Percentiles rank a stretch among this genome's conserved stretches.
Evolutionary conservation across 2,888 invertebrate species (phyloP).

Genomic region (Apamea crenata): DNA sequence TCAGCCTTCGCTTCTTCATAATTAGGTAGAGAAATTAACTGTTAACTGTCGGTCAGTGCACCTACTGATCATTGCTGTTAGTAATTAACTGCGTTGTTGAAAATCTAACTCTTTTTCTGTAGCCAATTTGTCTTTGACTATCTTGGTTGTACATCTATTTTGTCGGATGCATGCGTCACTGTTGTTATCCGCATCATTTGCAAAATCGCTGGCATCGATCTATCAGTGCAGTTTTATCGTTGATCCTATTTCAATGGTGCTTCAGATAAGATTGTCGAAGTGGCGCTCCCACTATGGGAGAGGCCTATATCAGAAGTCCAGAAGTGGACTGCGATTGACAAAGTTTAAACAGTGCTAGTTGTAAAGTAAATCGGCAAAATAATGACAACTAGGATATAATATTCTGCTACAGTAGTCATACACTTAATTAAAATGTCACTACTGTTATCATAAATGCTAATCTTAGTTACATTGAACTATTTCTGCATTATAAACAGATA

Average conservation of each 20-base stretch:
- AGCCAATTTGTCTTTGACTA: constrained; percentile 10
- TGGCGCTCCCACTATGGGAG: neutral
- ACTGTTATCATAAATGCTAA: constrained; percentile 34
- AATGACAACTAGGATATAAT: constrained; percentile 16
- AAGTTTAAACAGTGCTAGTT: neutral
- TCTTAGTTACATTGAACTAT: constrained; percentile 46
- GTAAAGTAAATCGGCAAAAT: neutral
- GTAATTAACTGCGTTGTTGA: constrained; percentile 19
- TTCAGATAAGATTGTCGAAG: constrained; percentile 37
- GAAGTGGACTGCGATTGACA: neutral
- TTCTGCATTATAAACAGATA: constrained; percentile 56
- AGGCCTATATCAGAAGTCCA: neutral
- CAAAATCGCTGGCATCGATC: constrained; percentile 7
- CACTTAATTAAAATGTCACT: constrained; percentile 36
- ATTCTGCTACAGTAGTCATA: constrained; percentile 9
- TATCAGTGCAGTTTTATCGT: constrained; percentile 21
- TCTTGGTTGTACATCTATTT: neutral
- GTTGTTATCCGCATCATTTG: neutral
- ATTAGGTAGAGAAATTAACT: constrained; percentile 56
- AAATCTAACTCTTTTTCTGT: neutral
- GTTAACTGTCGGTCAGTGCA: constrained; percentile 42
- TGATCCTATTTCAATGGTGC: constrained; percentile 32
- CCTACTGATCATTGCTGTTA: constrained; percentile 27
- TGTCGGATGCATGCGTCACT: neutral
- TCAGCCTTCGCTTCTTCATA: constrained; percentile 60